Base-by-base conservation (phyloP, 2,113 vertebrate species). In the Saimiri boliviensis region DNA sequence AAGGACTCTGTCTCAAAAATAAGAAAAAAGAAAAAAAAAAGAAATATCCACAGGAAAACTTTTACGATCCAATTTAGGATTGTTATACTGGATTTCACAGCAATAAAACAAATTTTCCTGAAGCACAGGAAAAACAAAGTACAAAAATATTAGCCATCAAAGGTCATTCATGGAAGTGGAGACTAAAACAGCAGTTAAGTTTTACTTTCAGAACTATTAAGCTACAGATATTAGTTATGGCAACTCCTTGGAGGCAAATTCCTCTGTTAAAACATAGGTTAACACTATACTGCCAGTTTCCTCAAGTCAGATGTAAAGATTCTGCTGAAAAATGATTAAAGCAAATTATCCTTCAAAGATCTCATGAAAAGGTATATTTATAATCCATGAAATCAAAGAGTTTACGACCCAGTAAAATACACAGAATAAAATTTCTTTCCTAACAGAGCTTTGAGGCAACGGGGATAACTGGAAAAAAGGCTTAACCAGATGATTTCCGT, bases 271-370 rank as follows among this genome's bases (percentile, higher is more conserved):
- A 91, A 82, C 21, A 92, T 21, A 89, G 49, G 86, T 86, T 66
- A 98, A 56, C 52, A 94, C 27, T 92, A 71, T 35, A 87, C 11
- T 70, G 58, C 37, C 85, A 82, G 58, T 82, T 95, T 86, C 68
- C 84, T 96, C 60, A 73, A 89, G 58, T 88, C 66, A 95, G 40
- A 88, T 88, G 35, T 87, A 90, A 94, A 92, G 12, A 86, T 68
- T 86, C 86, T 49, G 40, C 52, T 92, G 30, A 96, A 97, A 93
- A 77, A 96, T 56, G 30, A 97, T 79, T 56, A 76, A 84, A 93
- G 30, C 49, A 96, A 93, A 93, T 71, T 79, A 80, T 68, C 23
- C 47, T 93, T 95, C 70, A 92, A 97, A 80, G 23, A 68, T 56
- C 81, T 87, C 92, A 95, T 83, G 70, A 76, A 94, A 88, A 85